Evolutionary conservation across 2,888 invertebrate genomes (phyloP).

Genomic region (Capitulum mitella): DNA sequence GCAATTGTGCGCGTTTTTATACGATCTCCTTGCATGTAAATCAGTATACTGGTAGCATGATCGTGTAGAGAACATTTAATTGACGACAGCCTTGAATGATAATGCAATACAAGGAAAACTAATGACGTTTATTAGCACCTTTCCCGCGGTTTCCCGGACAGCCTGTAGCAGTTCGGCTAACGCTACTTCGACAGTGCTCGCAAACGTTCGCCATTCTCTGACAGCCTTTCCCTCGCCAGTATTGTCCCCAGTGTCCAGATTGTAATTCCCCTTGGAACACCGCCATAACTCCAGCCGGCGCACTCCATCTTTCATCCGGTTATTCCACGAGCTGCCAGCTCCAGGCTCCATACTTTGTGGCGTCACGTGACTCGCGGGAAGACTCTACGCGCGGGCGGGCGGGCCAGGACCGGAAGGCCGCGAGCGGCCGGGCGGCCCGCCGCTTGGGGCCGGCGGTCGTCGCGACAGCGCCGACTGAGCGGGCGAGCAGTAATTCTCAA

Average conservation of each 20-base stretch:
- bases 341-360: constrained; percentile 15
- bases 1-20: no score
- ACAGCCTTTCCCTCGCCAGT: background rate
- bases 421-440: background rate
- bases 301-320: constrained; percentile 11
- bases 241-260: background rate
- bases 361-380: constrained; percentile 23
- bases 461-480: background rate
- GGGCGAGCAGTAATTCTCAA: background rate
- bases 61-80: no score
- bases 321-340: constrained; percentile 16
- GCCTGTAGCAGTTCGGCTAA: no score
- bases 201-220: background rate
- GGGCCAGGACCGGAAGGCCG: constrained; percentile 1
- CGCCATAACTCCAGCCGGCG: background rate
- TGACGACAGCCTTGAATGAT: no score
- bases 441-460: background rate
- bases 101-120: no score
- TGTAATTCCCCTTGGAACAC: constrained; percentile 1
- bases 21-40: no score
- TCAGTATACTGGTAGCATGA: no score
- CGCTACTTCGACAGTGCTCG: no score
- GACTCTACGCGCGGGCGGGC: constrained; percentile 21
- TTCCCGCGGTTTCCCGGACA: no score
- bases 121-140: no score